Evolutionary conservation across 30 jellyfish, hydroid and myxozoan genomes (phyloP), one percentile per base, ranked within the genome.

Genomic region (Hydractinia symbiolongicarpus): DNA sequence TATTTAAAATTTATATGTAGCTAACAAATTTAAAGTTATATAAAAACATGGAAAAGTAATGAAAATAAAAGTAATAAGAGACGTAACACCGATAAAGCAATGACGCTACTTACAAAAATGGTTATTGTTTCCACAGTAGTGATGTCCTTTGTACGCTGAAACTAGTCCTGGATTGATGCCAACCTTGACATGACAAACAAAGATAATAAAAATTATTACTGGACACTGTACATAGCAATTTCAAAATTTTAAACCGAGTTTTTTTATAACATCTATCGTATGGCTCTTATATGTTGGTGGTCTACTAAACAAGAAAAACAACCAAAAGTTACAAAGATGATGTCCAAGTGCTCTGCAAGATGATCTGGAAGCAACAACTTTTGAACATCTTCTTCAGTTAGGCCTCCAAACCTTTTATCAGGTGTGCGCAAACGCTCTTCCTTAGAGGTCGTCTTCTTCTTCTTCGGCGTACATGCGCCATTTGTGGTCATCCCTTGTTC

Each of bases 91-190:
- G 15, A 73, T 54, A 4, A 52, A 16, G 52, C 15, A 11, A 50
- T 19, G 3, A 50, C 20, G 19, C 61, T 52, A 54, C 98, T 82
- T 64, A 91, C 98, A 91, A 67, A 91, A 91, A 61, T 91, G 98
- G 79, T 91, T 91, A 81, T 91, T 91, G 57, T 79, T 86, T 49
- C 96, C 98, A 81, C 90, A 20, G 77, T 86, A 91, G 75, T 91
- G 98, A 67, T 91, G 98, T 5, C 98, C 96, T 75, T 79, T 83
- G 82, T 68, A 83, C 55, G 98, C 98, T 14, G 98, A 91, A 91
- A 83, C 87, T 58, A 91, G 54, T 7, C 98, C 98, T 5, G 98
- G 98, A 62, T 91, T 91, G 51, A 91, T 91, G 53, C 98, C 98
- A 82, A 86, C 96, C 98, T 91, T 71, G 6, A 40, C 15, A 21